Evolutionary conservation across 2,113 vertebrate species (phyloP), one percentile per base, ranked within the genome.

Genomic region (Ophiodon elongatus): DNA sequence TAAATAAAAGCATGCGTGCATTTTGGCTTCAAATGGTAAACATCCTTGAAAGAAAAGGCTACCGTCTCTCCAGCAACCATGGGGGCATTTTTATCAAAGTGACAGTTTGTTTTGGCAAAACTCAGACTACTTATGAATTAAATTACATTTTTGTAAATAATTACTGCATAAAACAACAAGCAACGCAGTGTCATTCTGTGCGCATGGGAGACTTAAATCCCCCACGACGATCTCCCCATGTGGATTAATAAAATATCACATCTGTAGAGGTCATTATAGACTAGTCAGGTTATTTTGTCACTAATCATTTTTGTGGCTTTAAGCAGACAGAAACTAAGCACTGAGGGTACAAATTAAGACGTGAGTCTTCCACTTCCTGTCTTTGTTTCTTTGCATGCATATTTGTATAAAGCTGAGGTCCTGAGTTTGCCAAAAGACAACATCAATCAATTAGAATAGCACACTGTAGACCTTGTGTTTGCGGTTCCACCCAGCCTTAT

Each of bases 311-410:
- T 65, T 50, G 19, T 50, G 37, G 56, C 68, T 84, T 56, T 50
- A 75, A 45, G 19, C 27, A 35, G 33, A 70, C 43, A 47, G 60
- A 54, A 73, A 80, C 71, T 50, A 21, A 68, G 50, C 41, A 43
- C 43, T 66, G 52, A 11, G 79, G 35, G 50, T 80, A 45, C 69
- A 89, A 83, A 86, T 62, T 17, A 39, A 84, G 72, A 83, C 88
- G 37, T 41, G 41, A 87, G 11, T 84, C 84, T 83, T 84, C 78
- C 56, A 82, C 90, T 92, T 94, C 93, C 94, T 86, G 88, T 85
- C 92, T 92, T 94, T 95, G 94, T 94, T 93, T 89, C 85, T 63
- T 70, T 76, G 80, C 80, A 27, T 85, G 81, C 73, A 83, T 86
- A 85, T 92, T 87, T 92, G 76, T 87, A 85, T 85, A 69, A 88